Conservation (phyloP, 2,113 vertebrate genomes). For the Pelusios castaneus region DNA sequence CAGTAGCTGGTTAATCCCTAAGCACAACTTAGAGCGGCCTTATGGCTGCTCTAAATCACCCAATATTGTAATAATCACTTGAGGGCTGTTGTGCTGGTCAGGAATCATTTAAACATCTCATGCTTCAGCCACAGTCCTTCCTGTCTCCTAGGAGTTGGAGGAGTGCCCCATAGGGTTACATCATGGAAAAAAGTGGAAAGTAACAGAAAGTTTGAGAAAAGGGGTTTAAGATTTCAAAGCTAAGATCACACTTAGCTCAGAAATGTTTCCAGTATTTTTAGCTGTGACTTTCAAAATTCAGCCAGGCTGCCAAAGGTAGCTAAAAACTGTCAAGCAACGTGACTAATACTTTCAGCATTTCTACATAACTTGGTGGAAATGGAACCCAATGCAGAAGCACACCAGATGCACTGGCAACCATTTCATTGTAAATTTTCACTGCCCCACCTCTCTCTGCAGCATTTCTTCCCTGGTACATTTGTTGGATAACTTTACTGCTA, state of each 20-base stretch:
- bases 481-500: neutral
- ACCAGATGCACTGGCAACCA: neutral
- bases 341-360: neutral
- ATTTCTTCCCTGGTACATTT: neutral
- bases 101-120: neutral
- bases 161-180: neutral
- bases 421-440: neutral
- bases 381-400: neutral
- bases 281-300: slow-evolving; percentile 38
- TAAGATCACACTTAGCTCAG: neutral
- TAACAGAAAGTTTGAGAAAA: neutral
- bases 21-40: neutral
- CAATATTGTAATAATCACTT: neutral
- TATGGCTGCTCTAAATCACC: neutral
- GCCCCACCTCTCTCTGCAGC: neutral
- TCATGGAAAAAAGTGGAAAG: neutral
- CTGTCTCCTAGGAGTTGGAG: neutral
- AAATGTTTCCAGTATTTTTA: slow-evolving; percentile 49
- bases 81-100: neutral
- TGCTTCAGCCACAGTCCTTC: neutral
- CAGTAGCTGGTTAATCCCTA: neutral
- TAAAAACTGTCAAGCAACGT: neutral
- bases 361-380: neutral
- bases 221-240: neutral
- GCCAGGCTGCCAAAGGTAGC: slow-evolving; percentile 40